A percentile compares a stretch with the other conserved stretches of the same genome.
Conservation (phyloP, 2,797 vertebrate species). For the Gambusia yucatana region DNA sequence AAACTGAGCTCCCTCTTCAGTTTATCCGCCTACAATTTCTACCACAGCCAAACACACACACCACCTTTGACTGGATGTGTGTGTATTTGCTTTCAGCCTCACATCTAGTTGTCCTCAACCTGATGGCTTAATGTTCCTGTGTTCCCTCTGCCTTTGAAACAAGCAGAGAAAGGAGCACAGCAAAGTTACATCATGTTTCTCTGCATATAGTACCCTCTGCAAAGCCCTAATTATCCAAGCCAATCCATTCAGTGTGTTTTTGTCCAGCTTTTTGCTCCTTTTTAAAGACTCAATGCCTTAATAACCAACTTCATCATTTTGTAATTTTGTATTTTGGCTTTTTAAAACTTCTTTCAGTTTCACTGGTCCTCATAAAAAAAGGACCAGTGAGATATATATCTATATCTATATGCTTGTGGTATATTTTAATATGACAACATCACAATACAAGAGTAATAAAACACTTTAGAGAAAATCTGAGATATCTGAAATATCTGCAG, state of each 20-base stretch:
- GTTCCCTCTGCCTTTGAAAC: constrained; percentile 59
- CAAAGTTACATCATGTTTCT: constrained; percentile 48
- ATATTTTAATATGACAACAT: background rate
- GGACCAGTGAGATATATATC: no score
- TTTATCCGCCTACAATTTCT: constrained; percentile 31
- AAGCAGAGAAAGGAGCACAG: constrained; percentile 26
- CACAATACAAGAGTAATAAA: background rate
- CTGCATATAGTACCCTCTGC: constrained; percentile 17
- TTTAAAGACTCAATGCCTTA: background rate
- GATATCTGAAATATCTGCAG: background rate
- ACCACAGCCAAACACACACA: constrained; percentile 33
- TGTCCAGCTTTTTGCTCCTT: constrained; percentile 9
- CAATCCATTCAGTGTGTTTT: constrained; percentile 39
- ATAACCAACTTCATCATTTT: background rate
- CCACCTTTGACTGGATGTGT: constrained; percentile 24
- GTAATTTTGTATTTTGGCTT: background rate
- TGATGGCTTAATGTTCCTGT: constrained; percentile 44
- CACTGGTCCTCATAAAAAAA: background rate
- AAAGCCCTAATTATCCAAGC: constrained; percentile 21
- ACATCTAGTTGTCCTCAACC: constrained; percentile 48
- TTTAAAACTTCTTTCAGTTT: constrained; percentile 15
- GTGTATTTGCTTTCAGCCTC: constrained; percentile 34
- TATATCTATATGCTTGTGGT: no score
- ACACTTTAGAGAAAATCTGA: background rate
- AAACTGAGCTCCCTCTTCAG: constrained; percentile 52